Base-by-base conservation (phyloP, 2,797 vertebrate species). In the Myripristis murdjan region DNA sequence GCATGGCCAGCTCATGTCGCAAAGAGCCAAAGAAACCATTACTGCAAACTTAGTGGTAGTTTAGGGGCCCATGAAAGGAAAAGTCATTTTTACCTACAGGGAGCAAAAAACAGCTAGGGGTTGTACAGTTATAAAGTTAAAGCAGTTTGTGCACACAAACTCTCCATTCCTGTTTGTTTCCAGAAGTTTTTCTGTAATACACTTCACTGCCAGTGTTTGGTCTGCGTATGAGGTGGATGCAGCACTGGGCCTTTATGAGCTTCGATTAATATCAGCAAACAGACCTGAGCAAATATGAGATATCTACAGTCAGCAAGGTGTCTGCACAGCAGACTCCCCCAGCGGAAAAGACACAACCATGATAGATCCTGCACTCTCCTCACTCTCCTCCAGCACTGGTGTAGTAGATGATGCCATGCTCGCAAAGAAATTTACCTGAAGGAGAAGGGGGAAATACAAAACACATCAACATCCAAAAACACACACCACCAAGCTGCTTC, bases 41-140 rank as follows among this genome's bases (percentile, higher is more conserved):
- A 93, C 53, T 0, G 89, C 92, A 70, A 93, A 94, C 75, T 88
- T 92, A 67, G 90, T 87, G 31, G 87, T 89, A 3, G 92, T 89
- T 33, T 90, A 94, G 4, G 90, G 84, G 4, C 70, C 71, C n/a
- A 89, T 85, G 56, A 90, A 89, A 22, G 92, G 91, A 20, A 77
- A 81, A 48, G 90, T 77, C 14, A 94, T 61, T 48, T n/a, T 71
- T 93, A 48, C 92, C 95, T 95, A 28, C 26, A 66, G 15, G 26
- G 46, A 43, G n/a, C 5, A 2, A 53, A 51, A 81, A 55, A 83
- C 52, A 57, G 59, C 73, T 24, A 56, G 37, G 12, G 5, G 35
- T 48, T 18, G 1, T 8, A n/a, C 18, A 31, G 52, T 28, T 37
- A 1, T 23, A 41, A 41, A 2, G 12, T 39, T 14, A 41, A 10